Conservation (phyloP, 2,797 vertebrate genomes). For the Zalophus californianus region DNA sequence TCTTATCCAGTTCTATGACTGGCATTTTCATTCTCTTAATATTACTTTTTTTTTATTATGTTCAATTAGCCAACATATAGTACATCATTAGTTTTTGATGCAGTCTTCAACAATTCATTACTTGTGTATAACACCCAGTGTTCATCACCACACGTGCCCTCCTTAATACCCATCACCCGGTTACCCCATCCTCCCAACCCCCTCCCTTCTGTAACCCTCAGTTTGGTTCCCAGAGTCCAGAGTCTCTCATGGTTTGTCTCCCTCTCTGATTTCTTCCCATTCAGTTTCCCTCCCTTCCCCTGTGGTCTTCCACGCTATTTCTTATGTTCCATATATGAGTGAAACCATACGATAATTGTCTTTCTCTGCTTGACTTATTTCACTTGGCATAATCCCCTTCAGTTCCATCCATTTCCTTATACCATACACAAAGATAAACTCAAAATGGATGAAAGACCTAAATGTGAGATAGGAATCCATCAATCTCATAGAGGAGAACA, state of each 20-base stretch:
- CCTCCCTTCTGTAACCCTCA: background rate
- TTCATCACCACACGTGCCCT: background rate
- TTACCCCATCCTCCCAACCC: background rate
- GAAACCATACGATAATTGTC: background rate
- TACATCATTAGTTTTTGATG: background rate
- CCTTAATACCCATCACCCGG: background rate
- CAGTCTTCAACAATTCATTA: background rate
- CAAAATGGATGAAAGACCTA: background rate
- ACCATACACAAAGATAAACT: background rate
- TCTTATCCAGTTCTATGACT: background rate
- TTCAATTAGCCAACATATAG: background rate
- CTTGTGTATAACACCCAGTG: background rate
- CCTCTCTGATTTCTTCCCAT: background rate
- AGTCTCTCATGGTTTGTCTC: background rate
- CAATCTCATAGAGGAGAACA: background rate
- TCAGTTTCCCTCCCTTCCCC: background rate
- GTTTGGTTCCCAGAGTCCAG: background rate
- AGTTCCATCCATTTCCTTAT: background rate
- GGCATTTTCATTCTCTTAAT: background rate
- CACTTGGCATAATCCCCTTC: background rate
- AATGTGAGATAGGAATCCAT: background rate
- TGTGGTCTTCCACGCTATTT: background rate
- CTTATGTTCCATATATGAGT: background rate
- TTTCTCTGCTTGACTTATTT: background rate
- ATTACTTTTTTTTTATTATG: background rate